These are phyloP conservation scores for Epinephelus fuscoguttatus DNA, from an alignment of 2,113 vertebrate species.

Conservation along the genomic window DNA sequence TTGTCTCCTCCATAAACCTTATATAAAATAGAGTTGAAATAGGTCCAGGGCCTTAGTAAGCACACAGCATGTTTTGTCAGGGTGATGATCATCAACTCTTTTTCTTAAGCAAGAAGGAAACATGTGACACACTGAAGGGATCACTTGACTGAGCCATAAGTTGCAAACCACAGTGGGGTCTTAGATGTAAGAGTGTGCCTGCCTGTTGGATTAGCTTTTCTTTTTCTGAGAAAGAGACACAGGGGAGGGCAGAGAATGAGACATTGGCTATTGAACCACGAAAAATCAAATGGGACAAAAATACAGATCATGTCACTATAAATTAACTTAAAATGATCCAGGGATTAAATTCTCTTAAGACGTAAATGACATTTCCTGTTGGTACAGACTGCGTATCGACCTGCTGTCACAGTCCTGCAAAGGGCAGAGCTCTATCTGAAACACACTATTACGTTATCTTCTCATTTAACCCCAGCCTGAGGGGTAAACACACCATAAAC, in stretches of 20 bases:
- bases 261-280: conserved; percentile 1
- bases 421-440: conserved; percentile 75
- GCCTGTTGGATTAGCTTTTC: conserved; percentile 36
- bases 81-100: conserved; percentile 46
- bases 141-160: conserved; percentile 77
- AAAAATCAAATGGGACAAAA: conserved; percentile 20
- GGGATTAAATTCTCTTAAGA: conserved; percentile 44
- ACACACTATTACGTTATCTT: conserved; percentile 80
- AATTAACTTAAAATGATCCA: conserved; percentile 50
- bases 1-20: not conserved
- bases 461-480: conserved; percentile 72
- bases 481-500: conserved; percentile 73
- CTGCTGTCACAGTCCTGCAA: conserved; percentile 65
- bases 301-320: conserved; percentile 28
- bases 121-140: conserved; percentile 75
- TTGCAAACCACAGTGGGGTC: conserved; percentile 34
- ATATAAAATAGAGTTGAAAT: conserved; percentile 2
- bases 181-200: conserved; percentile 12
- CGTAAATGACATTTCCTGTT: conserved; percentile 66
- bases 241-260: not conserved
- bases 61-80: conserved; percentile 19
- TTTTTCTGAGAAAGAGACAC: not conserved
- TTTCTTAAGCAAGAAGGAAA: conserved; percentile 55
- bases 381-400: conserved; percentile 42
- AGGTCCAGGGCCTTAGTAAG: conserved; percentile 7